These are phyloP conservation scores for Casuarius casuarius DNA, from an alignment of 2,113 vertebrate genomes.

Conservation along the genomic window DNA sequence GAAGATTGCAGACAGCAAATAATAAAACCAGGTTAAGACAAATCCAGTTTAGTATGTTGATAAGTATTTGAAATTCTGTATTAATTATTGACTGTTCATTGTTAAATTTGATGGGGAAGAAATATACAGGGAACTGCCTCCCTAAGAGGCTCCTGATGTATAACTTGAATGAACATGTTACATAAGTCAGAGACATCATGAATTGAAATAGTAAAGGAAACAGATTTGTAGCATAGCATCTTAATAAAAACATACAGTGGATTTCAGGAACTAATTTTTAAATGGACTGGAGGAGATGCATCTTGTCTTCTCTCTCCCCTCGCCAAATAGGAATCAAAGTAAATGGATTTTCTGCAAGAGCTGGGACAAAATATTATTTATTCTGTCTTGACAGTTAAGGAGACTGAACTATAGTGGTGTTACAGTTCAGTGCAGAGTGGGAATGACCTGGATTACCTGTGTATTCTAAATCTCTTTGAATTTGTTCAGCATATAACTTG, in stretches of 20 bases:
- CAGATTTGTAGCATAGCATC: background rate
- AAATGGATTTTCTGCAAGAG: background rate
- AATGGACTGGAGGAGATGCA: background rate
- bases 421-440: background rate
- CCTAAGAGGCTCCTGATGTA: background rate
- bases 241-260: background rate
- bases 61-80: background rate
- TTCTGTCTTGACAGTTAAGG: background rate
- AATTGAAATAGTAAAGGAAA: background rate
- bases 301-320: fast-evolving
- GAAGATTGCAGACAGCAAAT: background rate
- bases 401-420: background rate
- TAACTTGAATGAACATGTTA: background rate
- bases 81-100: background rate
- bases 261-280: background rate
- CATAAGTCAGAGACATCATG: background rate
- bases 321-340: background rate
- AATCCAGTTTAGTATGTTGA: background rate
- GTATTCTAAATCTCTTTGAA: background rate
- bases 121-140: background rate
- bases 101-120: background rate
- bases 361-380: background rate
- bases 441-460: background rate
- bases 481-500: background rate
- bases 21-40: background rate